Conservation (phyloP, 2,797 vertebrate species). For the Meda fulgida region DNA sequence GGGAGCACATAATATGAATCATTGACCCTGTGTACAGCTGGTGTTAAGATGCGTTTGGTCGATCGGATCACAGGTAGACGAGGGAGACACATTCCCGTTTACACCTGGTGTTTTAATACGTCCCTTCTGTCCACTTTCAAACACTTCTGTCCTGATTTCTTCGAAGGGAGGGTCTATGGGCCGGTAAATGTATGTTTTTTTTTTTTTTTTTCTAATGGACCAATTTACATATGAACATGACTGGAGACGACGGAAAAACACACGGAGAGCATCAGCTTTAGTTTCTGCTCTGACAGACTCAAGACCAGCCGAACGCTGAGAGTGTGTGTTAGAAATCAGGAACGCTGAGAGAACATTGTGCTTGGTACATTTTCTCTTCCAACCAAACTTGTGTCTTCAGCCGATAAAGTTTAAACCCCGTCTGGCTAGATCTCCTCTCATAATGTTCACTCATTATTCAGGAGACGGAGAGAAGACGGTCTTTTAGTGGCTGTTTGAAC, state of each 20-base stretch:
- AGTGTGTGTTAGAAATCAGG: neutral
- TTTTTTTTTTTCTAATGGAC: neutral
- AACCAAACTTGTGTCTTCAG: neutral
- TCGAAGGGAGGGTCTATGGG: neutral
- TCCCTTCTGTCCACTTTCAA: neutral
- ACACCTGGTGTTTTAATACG: neutral
- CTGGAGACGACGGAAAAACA: too few relatives aligned
- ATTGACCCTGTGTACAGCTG: neutral
- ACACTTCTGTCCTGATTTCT: neutral
- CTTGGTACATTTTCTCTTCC: neutral
- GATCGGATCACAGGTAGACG: neutral
- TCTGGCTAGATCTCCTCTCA: too few relatives aligned
- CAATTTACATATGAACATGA: too few relatives aligned
- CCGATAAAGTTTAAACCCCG: too few relatives aligned
- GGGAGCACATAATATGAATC: neutral
- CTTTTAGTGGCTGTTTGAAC: too few relatives aligned
- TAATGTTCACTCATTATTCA: too few relatives aligned
- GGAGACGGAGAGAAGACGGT: too few relatives aligned
- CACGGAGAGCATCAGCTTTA: too few relatives aligned
- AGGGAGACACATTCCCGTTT: neutral
- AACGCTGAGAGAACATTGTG: neutral
- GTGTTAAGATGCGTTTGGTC: neutral
- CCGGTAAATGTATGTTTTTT: too few relatives aligned
- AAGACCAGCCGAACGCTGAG: too few relatives aligned
- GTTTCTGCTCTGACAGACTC: too few relatives aligned